Base-by-base conservation (phyloP, 2,797 vertebrate species). In the Enteromius radiatus region DNA sequence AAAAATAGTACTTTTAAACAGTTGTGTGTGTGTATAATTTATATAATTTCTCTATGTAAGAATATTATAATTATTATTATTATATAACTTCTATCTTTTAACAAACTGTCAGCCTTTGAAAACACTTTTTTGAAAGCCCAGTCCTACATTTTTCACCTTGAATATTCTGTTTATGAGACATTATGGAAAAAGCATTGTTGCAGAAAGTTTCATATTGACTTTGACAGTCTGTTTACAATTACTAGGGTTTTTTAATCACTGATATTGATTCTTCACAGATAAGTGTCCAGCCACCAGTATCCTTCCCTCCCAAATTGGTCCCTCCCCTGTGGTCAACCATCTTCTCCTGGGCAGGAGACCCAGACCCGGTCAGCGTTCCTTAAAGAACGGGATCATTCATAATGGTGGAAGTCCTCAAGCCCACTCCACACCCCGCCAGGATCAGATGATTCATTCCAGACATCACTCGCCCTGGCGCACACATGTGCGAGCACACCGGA, bases 251-350 rank as follows among this genome's bases (percentile, higher is more conserved):
- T 31, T 52, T 21, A 65, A 17, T 38, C 5, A 0, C 14, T 67
- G 33, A 12, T 78, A 77, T 82, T 45, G 64, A 69, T 87, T 79
- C 78, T 49, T 86, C 45, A 84, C 94, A 99, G 98, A 97, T 65
- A 97, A 97, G 90, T 97, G 98, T 71, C 97, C 97, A 0, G 95
- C 96, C 88, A 98, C 97, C 75, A 97, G 93, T 76, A 93, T 99
- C 81, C 93, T 98, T 73, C 93, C 97, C 1, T 98, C 98, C 85
- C 97, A 99, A 90, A 95, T 99, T 81, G 97, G 97, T 87, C 92
- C 95, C 8, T 96, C 97, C 47, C 92, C 96, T 0, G 97, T 97
- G 61, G 97, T 99, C 90, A 99, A 99, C 91, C 98, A 99, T 91
- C 97, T 99, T 84, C 95, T 99, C 17, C 90, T 99, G 91, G 97